Conservation (phyloP, 2,888 invertebrate genomes). For the Harpagoxenus sublaevis region DNA sequence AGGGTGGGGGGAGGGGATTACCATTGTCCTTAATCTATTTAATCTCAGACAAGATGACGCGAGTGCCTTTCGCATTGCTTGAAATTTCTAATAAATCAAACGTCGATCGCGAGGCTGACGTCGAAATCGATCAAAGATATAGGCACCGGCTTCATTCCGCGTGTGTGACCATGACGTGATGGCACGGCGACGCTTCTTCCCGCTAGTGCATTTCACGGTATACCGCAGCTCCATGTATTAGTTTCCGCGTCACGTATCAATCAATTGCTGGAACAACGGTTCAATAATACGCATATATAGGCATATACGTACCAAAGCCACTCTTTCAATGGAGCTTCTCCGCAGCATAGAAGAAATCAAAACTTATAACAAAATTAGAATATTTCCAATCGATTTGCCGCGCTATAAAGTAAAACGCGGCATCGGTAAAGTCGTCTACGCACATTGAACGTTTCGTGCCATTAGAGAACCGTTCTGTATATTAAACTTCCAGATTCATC, state of each 20-base stretch:
- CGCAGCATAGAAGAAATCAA: neutral
- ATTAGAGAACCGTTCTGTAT: neutral
- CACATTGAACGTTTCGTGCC: neutral
- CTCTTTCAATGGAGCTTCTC: neutral
- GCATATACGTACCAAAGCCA: neutral
- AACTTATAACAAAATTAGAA: neutral
- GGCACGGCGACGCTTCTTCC: slow-evolving; percentile 8
- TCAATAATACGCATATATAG: neutral
- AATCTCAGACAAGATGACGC: neutral
- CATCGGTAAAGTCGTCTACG: neutral
- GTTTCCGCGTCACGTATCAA: slow-evolving; percentile 18
- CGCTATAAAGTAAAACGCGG: neutral
- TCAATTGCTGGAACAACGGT: slow-evolving; percentile 18
- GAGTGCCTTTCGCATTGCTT: neutral
- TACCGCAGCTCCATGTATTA: slow-evolving; percentile 10
- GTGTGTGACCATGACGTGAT: slow-evolving; percentile 17
- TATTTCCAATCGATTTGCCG: neutral
- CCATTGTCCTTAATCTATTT: neutral
- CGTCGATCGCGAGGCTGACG: slow-evolving; percentile 24
- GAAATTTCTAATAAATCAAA: slow-evolving; percentile 36
- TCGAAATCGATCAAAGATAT: slow-evolving; percentile 19
- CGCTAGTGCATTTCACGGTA: slow-evolving; percentile 26
- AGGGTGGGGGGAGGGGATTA: no score
- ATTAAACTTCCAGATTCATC: slow-evolving; percentile 10
- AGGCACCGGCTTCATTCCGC: slow-evolving; percentile 7